These are phyloP conservation scores for Sebastes glaucus DNA, from an alignment of 2,797 vertebrate species.

Conservation along the genomic window DNA sequence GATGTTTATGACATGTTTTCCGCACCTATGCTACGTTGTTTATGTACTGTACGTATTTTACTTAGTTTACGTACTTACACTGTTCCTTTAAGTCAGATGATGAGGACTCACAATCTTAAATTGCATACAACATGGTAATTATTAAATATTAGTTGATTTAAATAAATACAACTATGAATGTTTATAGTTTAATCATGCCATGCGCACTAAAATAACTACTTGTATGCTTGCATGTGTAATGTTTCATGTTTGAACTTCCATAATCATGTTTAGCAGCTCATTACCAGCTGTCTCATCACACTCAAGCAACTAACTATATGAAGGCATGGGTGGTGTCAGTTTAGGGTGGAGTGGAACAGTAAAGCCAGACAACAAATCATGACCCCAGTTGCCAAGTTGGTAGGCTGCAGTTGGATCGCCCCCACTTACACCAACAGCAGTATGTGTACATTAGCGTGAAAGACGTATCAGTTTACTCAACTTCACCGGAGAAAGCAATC, in stretches of 20 bases:
- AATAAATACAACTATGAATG: neutral
- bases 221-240: neutral
- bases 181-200: neutral
- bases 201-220: too few relatives aligned
- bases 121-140: neutral
- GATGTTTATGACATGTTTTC: too few relatives aligned
- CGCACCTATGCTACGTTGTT: too few relatives aligned
- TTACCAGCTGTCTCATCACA: neutral
- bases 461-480: conserved; percentile 66
- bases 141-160: neutral
- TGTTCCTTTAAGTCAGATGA: neutral
- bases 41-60: too few relatives aligned
- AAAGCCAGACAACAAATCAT: conserved; percentile 1
- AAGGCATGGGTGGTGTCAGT: neutral
- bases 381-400: conserved; percentile 6
- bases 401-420: neutral
- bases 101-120: neutral
- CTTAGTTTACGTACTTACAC: neutral
- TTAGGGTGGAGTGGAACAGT: neutral
- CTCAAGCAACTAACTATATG: neutral
- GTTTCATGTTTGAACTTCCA: neutral
- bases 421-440: neutral
- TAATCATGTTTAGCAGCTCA: neutral
- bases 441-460: conserved; percentile 42
- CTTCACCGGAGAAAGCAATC: conserved; percentile 74